Conservation (phyloP, 2,113 vertebrate species). For the Crotalus horridus region DNA sequence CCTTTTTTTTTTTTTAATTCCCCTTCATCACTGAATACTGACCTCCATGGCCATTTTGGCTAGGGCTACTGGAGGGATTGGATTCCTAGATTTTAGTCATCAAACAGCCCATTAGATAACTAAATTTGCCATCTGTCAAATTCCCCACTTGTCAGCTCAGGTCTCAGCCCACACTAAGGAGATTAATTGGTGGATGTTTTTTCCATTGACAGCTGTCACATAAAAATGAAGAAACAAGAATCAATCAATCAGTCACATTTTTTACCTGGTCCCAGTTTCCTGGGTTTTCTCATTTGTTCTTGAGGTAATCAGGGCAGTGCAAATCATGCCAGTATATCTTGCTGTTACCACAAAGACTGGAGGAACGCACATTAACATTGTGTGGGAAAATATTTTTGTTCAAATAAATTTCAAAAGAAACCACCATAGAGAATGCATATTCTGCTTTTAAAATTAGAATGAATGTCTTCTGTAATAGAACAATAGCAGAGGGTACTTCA, state of each 20-base stretch:
- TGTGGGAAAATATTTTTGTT: not conserved
- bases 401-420: conserved; percentile 10
- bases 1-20: not conserved
- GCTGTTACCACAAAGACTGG: not conserved
- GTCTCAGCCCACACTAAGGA: not conserved
- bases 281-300: not conserved
- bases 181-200: not conserved
- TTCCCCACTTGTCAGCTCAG: not conserved
- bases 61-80: not conserved
- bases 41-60: not conserved
- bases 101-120: not conserved
- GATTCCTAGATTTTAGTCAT: not conserved
- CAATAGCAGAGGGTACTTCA: not conserved
- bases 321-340: not conserved
- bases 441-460: not conserved
- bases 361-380: not conserved
- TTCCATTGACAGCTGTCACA: not conserved
- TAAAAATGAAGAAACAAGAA: not conserved
- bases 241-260: not conserved
- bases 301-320: not conserved
- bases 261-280: not conserved
- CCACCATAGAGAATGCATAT: not conserved
- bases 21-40: not conserved
- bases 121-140: not conserved
- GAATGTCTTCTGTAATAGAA: not conserved